A percentile compares a stretch with the other conserved stretches of the same genome.
phyloP scores from a whole-genome alignment of 1,140 invertebrate genomes.

The Dendrolimus kikuchii region DNA sequence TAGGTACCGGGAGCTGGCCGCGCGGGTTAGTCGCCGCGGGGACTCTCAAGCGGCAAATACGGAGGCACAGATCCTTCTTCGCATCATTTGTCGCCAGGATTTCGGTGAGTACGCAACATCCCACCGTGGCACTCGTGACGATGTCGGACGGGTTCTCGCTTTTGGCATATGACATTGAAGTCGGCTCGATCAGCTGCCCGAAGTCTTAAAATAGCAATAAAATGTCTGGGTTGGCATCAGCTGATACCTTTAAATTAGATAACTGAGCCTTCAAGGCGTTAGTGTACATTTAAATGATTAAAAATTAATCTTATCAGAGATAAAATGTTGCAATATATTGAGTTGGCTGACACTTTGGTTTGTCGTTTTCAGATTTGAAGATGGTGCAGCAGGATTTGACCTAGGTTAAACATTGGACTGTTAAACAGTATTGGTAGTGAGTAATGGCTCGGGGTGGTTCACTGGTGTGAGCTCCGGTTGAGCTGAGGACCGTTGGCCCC shows the following conservation, averaged over 20 bases:
- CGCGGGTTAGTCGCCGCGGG: conserved; percentile 61
- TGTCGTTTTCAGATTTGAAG: conserved; percentile 64
- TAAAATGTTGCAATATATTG: conserved; percentile 30
- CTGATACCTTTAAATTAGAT: conserved; percentile 64
- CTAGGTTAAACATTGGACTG: conserved; percentile 32
- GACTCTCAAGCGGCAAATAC: conserved; percentile 68
- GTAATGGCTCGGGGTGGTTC: conserved; percentile 52
- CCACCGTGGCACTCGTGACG: conserved; percentile 8
- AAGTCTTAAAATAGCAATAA: conserved; percentile 68
- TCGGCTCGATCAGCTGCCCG: conserved; percentile 56
- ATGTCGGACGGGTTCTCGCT: conserved; percentile 12
- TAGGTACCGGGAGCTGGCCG: conserved; percentile 60
- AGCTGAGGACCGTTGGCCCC: conserved; percentile 39
- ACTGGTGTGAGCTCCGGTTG: conserved; percentile 46
- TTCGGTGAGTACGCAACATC: conserved; percentile 50
- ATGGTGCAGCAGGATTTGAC: conserved; percentile 73
- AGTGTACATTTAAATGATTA: no score
- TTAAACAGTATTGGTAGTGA: conserved; percentile 28
- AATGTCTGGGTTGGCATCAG: conserved; percentile 66
- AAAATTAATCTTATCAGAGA: conserved; percentile 3
- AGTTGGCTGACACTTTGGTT: conserved; percentile 36
- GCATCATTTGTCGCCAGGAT: conserved; percentile 65
- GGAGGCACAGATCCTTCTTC: conserved; percentile 61
- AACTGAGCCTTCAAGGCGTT: conserved; percentile 24
- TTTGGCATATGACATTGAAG: conserved; percentile 61